Evolutionary conservation across 2,113 vertebrate species (phyloP).

Genomic region (Notechis scutatus): DNA sequence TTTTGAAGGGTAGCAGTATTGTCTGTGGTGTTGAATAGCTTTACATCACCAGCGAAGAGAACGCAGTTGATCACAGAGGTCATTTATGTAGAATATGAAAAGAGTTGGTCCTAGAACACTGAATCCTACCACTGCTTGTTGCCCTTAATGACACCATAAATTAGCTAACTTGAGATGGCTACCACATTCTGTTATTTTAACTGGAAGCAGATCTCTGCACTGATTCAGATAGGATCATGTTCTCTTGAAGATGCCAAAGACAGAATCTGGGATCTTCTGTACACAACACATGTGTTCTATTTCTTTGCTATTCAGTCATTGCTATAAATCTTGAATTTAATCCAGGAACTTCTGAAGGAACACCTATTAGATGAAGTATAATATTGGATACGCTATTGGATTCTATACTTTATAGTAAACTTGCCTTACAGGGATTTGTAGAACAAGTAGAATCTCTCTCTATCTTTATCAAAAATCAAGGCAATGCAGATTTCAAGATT

Average conservation of each 20-base stretch:
- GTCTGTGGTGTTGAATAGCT: too few relatives aligned
- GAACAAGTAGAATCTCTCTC: background rate
- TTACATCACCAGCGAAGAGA: too few relatives aligned
- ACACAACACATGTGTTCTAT: background rate
- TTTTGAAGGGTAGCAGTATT: too few relatives aligned
- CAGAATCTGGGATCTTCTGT: background rate
- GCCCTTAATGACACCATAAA: background rate
- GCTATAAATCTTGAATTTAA: background rate
- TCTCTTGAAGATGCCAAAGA: background rate
- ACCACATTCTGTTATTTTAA: background rate
- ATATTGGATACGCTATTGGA: background rate
- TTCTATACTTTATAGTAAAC: background rate
- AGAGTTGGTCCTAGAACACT: too few relatives aligned
- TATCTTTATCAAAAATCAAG: background rate
- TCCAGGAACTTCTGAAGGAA: background rate
- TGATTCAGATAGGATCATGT: background rate
- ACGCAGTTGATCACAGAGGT: too few relatives aligned
- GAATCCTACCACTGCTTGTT: background rate
- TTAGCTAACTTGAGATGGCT: background rate
- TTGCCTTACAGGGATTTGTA: background rate
- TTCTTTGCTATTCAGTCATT: background rate
- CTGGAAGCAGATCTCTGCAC: background rate
- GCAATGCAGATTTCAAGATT: background rate
- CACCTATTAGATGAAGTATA: background rate
- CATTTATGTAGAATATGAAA: too few relatives aligned